Evolutionary conservation across 2,797 vertebrate genomes (phyloP), one percentile per base, ranked within the genome.

Genomic region (Siniperca undulata): DNA sequence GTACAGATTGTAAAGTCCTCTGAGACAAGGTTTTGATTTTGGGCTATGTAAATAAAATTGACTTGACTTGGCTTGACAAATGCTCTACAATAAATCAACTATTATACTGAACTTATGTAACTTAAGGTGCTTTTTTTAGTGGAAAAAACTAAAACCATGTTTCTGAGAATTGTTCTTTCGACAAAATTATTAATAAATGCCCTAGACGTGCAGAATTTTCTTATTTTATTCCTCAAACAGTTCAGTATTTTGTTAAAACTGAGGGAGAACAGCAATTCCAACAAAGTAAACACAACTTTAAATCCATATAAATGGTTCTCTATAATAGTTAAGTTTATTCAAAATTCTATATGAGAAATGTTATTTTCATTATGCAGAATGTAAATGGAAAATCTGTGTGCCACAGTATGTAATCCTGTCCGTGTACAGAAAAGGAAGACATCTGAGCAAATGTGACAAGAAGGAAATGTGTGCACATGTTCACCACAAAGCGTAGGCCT

Each of bases 391-490:
- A 7, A 17, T 20, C 7, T 22, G 16, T 34, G 5, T 13, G 20
- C 12, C 10, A 40, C 11, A 9, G 1, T 40, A 4, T 40, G 24
- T 2, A 7, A 17, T 5, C 30, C 5, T 55, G 42, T 56, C 16
- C 42, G 19, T 75, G 8, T 64, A 61, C 5, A 1, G 22, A 78
- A 73, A 66, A 55, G 9, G 22, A 68, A 58, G 40, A 69, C 11
- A 44, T 22, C 13, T 36, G 30, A 40, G n/a, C 66, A 56, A 61
- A 80, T 30, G 66, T 68, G 36, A 60, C 20, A 56, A 77, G 30
- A 59, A 87, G 84, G 88, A 91, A 92, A 88, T 27, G 19, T 59
- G 2, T 10, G 22, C 77, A 72, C 20, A 42, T 76, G 71, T 36
- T 82, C 44, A 22, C 44, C 65, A 64, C 64, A 27, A 13, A 40